Evolutionary conservation across 2,888 invertebrate species (phyloP).

Genomic region (Atethmia centrago): DNA sequence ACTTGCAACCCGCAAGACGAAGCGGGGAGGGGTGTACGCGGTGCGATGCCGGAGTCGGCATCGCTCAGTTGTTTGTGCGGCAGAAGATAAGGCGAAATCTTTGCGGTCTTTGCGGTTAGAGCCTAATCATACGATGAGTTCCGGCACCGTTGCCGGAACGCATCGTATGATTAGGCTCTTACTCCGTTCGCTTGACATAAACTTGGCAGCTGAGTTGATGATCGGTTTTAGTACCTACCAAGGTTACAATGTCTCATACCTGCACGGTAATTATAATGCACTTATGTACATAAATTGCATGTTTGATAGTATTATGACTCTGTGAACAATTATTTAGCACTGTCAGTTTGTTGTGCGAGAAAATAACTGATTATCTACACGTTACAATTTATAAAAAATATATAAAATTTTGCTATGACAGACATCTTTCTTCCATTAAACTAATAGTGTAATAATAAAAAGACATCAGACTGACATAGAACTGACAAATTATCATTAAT

Average conservation of each 20-base stretch:
- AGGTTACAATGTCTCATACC: conserved; percentile 19
- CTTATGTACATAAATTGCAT: background rate
- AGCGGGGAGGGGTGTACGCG: too few relatives aligned
- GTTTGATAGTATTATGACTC: background rate
- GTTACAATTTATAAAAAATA: background rate
- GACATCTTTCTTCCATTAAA: conserved; percentile 17
- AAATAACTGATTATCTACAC: background rate
- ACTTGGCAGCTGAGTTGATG: conserved; percentile 25
- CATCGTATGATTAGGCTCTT: too few relatives aligned
- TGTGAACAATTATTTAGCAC: conserved; percentile 10
- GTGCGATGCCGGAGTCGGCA: too few relatives aligned
- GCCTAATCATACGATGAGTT: too few relatives aligned
- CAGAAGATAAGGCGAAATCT: too few relatives aligned
- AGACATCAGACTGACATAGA: background rate
- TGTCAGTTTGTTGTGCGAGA: background rate
- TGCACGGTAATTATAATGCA: conserved; percentile 11
- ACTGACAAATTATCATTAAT: conserved; percentile 30
- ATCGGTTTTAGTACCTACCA: conserved; percentile 18
- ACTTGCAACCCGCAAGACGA: too few relatives aligned
- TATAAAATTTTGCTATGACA: background rate
- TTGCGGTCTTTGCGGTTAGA: too few relatives aligned
- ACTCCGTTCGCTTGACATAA: background rate
- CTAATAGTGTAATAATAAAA: conserved; percentile 16
- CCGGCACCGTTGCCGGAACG: too few relatives aligned
- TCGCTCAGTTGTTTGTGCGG: too few relatives aligned